Percentiles rank a stretch among this genome's conserved stretches.
These are phyloP conservation scores for Helarctos malayanus DNA, from an alignment of 2,797 vertebrate species.

Conservation along the genomic window DNA sequence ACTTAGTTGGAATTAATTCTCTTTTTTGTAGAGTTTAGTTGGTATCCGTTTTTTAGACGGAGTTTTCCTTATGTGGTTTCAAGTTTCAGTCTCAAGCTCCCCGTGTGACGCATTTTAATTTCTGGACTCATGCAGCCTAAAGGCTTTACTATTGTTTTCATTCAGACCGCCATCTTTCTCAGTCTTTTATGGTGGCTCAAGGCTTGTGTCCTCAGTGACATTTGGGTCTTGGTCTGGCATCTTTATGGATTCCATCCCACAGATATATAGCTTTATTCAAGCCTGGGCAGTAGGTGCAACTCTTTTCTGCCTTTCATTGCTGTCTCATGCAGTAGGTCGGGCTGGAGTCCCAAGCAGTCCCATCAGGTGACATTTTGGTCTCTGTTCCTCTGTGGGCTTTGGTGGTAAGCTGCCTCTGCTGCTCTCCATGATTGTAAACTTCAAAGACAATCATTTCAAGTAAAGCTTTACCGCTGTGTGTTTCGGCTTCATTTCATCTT, in stretches of 20 bases:
- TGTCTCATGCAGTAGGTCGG: not conserved
- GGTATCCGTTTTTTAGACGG: not conserved
- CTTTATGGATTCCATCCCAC: not conserved
- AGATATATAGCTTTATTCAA: not conserved
- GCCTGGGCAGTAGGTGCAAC: too few relatives aligned
- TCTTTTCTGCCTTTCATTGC: not conserved
- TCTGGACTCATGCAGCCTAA: not conserved
- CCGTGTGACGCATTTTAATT: not conserved
- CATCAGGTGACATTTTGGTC: not conserved
- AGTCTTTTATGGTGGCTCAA: not conserved
- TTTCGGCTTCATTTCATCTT: not conserved
- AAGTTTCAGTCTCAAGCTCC: not conserved
- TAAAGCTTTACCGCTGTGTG: not conserved
- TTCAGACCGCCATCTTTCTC: not conserved
- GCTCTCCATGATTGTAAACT: not conserved
- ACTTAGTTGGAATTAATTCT: not conserved
- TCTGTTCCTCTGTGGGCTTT: not conserved
- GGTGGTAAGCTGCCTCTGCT: not conserved
- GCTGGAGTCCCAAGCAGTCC: accelerated
- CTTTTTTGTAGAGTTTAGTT: not conserved
- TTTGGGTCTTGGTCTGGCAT: not conserved
- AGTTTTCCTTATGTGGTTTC: not conserved
- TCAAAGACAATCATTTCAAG: not conserved
- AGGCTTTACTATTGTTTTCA: not conserved
- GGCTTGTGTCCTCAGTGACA: not conserved